Evolutionary conservation across 2,797 vertebrate species (phyloP).

Genomic region (Bradypodion ventrale): DNA sequence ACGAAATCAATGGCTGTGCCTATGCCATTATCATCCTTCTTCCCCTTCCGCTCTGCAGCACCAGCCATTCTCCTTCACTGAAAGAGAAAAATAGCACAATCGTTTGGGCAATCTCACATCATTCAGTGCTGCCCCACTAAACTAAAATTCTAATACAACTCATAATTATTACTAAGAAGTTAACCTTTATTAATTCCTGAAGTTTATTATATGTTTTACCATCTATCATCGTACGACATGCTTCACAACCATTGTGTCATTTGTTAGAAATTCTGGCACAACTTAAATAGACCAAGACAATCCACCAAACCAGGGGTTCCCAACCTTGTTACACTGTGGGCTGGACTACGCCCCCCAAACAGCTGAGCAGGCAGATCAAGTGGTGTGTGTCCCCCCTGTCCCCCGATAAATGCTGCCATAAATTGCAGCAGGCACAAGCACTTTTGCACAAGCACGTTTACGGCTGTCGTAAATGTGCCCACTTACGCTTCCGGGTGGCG

Average conservation of each 20-base stretch:
- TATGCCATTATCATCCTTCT: slow-evolving; percentile 95
- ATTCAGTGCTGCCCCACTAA: rapidly evolving
- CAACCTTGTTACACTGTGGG: too few species aligned
- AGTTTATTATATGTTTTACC: not conserved
- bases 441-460: too few species aligned
- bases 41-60: slow-evolving; percentile 88
- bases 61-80: slow-evolving; percentile 85
- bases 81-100: not conserved
- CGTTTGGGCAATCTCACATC: not conserved
- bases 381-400: too few species aligned
- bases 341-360: too few species aligned
- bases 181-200: not conserved
- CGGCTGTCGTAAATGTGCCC: too few species aligned
- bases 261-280: not conserved
- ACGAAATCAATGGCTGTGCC: slow-evolving; percentile 95
- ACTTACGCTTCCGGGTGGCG: too few species aligned
- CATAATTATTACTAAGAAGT: not conserved
- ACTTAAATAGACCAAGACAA: not conserved
- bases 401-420: too few species aligned
- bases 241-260: not conserved
- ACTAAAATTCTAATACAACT: not conserved
- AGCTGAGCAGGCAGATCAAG: too few species aligned
- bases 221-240: not conserved
- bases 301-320: too few species aligned
- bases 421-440: too few species aligned